Evolutionary conservation across 2,888 invertebrate genomes (phyloP).

Genomic region (Ptilodon capucinus): DNA sequence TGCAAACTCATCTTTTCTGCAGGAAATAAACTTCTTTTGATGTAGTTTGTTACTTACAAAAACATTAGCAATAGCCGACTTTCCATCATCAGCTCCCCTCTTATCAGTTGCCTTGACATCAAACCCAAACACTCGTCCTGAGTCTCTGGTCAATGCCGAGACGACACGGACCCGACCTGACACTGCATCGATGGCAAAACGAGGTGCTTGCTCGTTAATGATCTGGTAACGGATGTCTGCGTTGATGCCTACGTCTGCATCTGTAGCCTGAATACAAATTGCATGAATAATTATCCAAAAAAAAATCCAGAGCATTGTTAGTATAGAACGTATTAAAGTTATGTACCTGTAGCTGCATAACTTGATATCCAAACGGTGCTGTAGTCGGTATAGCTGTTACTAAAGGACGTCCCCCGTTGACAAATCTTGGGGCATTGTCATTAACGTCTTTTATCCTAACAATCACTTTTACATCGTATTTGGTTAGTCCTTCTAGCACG

Average conservation of each 20-base stretch:
- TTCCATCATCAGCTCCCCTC: conserved; percentile 90
- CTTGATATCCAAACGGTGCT: conserved; percentile 91
- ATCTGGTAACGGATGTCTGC: conserved; percentile 91
- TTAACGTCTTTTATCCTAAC: conserved; percentile 91
- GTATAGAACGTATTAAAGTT: not conserved
- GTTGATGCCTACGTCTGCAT: conserved; percentile 89
- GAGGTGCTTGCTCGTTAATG: conserved; percentile 87
- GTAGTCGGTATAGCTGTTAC: conserved; percentile 92
- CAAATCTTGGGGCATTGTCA: conserved; percentile 91
- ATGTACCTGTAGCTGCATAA: conserved; percentile 87
- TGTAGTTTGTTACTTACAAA: conserved; percentile 85
- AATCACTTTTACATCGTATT: conserved; percentile 91
- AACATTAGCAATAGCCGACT: conserved; percentile 92
- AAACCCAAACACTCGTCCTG: conserved; percentile 91
- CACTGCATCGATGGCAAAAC: conserved; percentile 90
- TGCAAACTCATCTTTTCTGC: not conserved
- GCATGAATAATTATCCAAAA: not conserved
- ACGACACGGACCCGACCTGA: conserved; percentile 90
- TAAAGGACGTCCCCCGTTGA: conserved; percentile 88
- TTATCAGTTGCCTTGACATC: conserved; percentile 94
- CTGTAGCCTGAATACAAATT: conserved; percentile 83
- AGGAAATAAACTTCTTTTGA: not conserved
- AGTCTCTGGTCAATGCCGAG: conserved; percentile 85
- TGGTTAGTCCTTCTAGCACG: conserved; percentile 86
- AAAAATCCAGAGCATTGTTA: not conserved